phyloP scores from a whole-genome alignment of 2,113 vertebrate genomes.

The Podarcis muralis region DNA sequence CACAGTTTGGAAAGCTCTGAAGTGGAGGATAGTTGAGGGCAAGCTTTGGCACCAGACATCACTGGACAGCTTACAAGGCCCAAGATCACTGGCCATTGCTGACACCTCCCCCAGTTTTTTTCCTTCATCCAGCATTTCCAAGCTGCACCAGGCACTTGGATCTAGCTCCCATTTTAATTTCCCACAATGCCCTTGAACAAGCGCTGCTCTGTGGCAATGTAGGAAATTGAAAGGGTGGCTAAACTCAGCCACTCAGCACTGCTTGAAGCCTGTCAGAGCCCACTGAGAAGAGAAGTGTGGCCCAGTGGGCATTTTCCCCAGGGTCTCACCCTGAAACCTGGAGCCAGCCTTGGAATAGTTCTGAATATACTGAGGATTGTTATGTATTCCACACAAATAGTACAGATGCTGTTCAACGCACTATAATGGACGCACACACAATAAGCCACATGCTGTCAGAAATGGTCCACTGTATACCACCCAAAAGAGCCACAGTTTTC shows the following conservation, averaged over 20 bases:
- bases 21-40: not conserved
- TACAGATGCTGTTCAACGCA: conserved; percentile 40
- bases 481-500: conserved; percentile 29
- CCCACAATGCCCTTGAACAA: not conserved
- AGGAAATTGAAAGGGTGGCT: not conserved
- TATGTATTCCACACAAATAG: not conserved
- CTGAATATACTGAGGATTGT: not conserved
- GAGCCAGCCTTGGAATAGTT: not conserved
- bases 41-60: not conserved
- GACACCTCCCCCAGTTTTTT: not conserved
- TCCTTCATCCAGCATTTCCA: not conserved
- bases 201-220: not conserved
- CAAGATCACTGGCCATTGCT: not conserved
- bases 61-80: not conserved
- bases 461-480: not conserved
- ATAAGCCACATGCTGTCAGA: conserved; percentile 42
- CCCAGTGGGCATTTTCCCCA: not conserved
- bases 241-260: not conserved
- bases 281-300: no score
- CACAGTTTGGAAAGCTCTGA: no score
- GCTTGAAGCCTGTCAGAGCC: not conserved
- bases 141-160: not conserved
- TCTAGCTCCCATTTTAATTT: not conserved
- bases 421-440: conserved; percentile 13
- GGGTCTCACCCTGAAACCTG: not conserved